A percentile compares a stretch with the other conserved stretches of the same genome.
These are phyloP conservation scores for Epicauta chinensis DNA, from an alignment of 1,140 invertebrate species.

Conservation along the genomic window DNA sequence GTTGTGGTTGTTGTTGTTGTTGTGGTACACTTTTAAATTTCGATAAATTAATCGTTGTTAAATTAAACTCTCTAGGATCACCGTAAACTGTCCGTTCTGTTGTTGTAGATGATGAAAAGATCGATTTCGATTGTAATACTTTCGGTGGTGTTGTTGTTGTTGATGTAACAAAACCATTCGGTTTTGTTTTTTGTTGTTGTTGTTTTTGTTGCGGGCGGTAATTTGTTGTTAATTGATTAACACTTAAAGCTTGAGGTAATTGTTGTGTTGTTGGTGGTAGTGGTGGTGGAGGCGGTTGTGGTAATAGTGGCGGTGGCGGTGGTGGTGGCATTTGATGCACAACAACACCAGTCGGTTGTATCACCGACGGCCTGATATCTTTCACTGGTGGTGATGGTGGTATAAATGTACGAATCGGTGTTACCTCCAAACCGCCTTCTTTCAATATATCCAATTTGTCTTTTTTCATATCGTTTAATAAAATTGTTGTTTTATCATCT, in stretches of 20 bases:
- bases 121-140: constrained; percentile 57
- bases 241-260: constrained; percentile 18
- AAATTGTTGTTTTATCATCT: constrained; percentile 44
- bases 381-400: no score
- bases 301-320: not conserved
- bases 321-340: not conserved
- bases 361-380: constrained; percentile 37
- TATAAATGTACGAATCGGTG: constrained; percentile 47
- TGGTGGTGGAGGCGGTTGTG: no score
- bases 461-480: constrained; percentile 50
- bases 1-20: constrained; percentile 30
- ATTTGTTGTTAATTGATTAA: constrained; percentile 30
- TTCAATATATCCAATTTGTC: constrained; percentile 67
- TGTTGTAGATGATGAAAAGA: constrained; percentile 50
- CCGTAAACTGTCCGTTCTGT: constrained; percentile 59
- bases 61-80: constrained; percentile 60
- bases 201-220: constrained; percentile 36
- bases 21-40: constrained; percentile 41
- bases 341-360: constrained; percentile 24
- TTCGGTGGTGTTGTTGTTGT: constrained; percentile 44
- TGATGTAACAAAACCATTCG: no score
- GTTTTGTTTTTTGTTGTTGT: constrained; percentile 18
- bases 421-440: constrained; percentile 65
- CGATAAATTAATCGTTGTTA: constrained; percentile 35
- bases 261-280: not conserved